A percentile compares a stretch with the other conserved stretches of the same genome.
phyloP scores from a whole-genome alignment of 2,888 invertebrate genomes.

The Odiellus spinosus region DNA sequence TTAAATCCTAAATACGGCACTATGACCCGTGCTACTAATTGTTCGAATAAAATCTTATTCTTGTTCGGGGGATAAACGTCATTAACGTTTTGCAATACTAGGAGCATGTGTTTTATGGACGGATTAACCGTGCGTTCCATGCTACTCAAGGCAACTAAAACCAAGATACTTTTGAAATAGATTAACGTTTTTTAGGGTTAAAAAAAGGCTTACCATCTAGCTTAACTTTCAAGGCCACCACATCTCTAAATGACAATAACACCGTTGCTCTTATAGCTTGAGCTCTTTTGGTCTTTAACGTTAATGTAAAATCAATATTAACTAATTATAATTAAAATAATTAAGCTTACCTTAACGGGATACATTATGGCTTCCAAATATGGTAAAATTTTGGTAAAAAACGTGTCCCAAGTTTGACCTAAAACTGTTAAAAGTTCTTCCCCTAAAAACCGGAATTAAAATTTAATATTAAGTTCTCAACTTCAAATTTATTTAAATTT shows the following conservation, averaged over 20 bases:
- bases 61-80: constrained; percentile 26
- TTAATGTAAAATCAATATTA: too few species aligned
- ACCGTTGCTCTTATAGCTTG: background rate
- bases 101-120: constrained; percentile 14
- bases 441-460: too few species aligned
- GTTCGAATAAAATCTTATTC: constrained; percentile 26
- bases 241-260: background rate
- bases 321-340: background rate
- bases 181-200: too few species aligned
- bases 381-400: background rate
- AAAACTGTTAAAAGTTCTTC: background rate
- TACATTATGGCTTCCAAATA: background rate
- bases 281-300: background rate
- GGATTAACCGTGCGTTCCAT: too few species aligned
- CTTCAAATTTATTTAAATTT: too few species aligned
- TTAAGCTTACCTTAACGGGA: background rate
- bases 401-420: background rate
- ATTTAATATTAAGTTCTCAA: too few species aligned
- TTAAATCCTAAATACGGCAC: constrained; percentile 26
- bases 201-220: background rate
- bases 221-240: background rate
- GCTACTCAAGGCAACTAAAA: too few species aligned
- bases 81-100: constrained; percentile 24
- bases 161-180: too few species aligned
- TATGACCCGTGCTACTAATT: constrained; percentile 26